phyloP scores from a whole-genome alignment of 2,797 vertebrate genomes.

The Ficedula albicollis region DNA sequence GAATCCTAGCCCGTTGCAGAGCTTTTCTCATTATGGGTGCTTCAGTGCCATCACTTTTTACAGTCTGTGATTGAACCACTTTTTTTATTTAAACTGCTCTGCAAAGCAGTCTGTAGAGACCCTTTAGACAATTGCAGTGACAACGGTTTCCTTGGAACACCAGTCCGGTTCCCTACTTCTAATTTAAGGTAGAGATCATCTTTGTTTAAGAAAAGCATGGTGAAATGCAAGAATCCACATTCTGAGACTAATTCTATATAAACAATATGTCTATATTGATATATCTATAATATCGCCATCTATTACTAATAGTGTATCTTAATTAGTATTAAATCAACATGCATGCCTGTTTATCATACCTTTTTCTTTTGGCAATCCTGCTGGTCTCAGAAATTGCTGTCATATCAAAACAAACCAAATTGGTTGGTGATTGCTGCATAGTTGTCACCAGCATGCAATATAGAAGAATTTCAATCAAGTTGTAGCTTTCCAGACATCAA shows the following conservation, averaged over 20 bases:
- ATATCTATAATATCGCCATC: not conserved
- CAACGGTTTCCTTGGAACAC: not conserved
- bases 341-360: not conserved
- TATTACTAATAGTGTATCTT: not conserved
- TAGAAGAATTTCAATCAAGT: not conserved
- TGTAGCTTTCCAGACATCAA: not conserved
- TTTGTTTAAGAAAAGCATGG: not conserved
- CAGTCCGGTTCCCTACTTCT: not conserved
- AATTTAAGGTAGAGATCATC: not conserved
- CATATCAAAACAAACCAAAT: not conserved
- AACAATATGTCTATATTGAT: not conserved
- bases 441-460: not conserved
- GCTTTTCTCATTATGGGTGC: not conserved
- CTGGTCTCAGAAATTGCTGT: not conserved
- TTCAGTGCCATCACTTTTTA: not conserved
- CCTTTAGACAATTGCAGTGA: not conserved
- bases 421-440: not conserved
- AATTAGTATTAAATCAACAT: not conserved
- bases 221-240: not conserved
- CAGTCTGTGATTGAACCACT: not conserved
- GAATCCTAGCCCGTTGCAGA: not conserved
- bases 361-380: not conserved
- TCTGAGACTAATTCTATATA: not conserved
- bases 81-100: not conserved
- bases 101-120: not conserved